Evolutionary conservation across 2,113 vertebrate genomes (phyloP), one percentile per base, ranked within the genome.

Genomic region (Pithys albifrons): DNA sequence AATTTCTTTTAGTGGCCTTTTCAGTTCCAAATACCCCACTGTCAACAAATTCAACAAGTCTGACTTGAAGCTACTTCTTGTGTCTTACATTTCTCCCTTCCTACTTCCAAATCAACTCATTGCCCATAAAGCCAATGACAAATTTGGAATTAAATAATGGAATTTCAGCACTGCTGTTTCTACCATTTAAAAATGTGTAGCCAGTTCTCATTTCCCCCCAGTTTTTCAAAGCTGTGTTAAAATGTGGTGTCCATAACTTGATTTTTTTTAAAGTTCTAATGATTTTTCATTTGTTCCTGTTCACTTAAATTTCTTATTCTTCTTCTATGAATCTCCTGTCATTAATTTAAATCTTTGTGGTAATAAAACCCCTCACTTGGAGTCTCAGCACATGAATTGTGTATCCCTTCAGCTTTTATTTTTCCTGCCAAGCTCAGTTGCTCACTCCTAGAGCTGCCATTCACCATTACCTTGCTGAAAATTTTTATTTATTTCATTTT

Each of bases 341-440:
- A 94, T 94, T 84, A 94, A 79, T 90, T 82, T 62, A 61, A 95
- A 66, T 80, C 57, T 67, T 95, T 82, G 62, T 92, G 90, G 29
- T 73, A 66, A 88, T 49, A 54, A 87, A 91, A 90, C 72, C 48
- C 46, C 46, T 77, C 71, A 22, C n/a, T 0, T 85, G 75, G 61
- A 85, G 18, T 55, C 80, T 86, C 71, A 66, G 46, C 3, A 2
- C 15, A 16, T 37, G 55, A 78, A 62, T 45, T 59, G 55, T 48
- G 43, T 22, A 33, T 46, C 48, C 39, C 39, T 91, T 52, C 41
- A 79, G 65, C 28, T 84, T 83, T 90, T 71, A n/a, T 65, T 85
- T 80, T 70, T 52, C 48, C 64, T 84, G 59, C 67, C 85, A 73
- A 51, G 20, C 67, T 89, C 58, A 41, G 7, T 7, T 91, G 41